Evolutionary conservation across 2,888 invertebrate species (phyloP), one percentile per base, ranked within the genome.

Genomic region (Dynastes maya): DNA sequence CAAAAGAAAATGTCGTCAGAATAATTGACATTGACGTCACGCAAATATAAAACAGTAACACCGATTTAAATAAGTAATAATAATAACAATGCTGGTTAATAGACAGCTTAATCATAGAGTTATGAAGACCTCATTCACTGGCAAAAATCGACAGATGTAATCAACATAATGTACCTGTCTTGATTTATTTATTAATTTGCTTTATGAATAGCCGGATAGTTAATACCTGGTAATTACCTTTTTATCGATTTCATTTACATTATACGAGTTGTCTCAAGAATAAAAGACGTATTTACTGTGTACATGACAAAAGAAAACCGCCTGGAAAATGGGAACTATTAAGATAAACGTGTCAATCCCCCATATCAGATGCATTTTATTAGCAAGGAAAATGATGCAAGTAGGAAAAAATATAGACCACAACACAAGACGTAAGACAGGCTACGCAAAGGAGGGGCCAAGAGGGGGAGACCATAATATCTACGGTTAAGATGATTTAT

Each of bases 1-100:
- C 45, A 45, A 11, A 11, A 45, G 45, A 11, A 45, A 11, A 45
- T 91, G 92, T 90, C 65, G 40, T 64, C 6, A 1, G 27, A 6
- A 13, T n/a, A 29, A 61, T 61, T 27, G 61, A 61, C 29, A 29
- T 61, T 37, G 37, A 37, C 37, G 37, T 37, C 37, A 37, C 37
- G 37, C 3, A 6, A 37, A 37, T 37, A 22, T 37, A 37, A 37
- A 37, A 37, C 0, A 37, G 6, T 3, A 37, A 37, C 2, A 8
- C 8, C 11, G 2, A 8, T 8, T 11, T 45, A 45, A 45, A 45
- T 45, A 45, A 45, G 11, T 45, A 37, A 37, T 32, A 32, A 37
- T 32, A 32, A 40, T 45, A 45, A 11, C 11, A 11, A 45, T 11
- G 45, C 11, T 37, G 32, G 8, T 6, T 8, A 11, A 45, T 5